Conservation (phyloP, 2,888 invertebrate species). For the Strigamia transsilvanica region DNA sequence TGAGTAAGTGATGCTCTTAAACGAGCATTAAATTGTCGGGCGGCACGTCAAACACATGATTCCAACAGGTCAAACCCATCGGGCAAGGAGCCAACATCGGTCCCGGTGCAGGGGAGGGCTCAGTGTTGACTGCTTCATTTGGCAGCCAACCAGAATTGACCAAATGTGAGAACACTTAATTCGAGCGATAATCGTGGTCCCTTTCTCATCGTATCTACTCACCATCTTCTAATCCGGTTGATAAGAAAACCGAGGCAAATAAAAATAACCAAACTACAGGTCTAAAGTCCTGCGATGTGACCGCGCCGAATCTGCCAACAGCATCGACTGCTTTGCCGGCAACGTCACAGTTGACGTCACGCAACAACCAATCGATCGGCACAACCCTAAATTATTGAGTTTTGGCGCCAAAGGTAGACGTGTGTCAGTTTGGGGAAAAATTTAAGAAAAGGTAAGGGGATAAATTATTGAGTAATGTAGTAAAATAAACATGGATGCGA, state of each 20-base stretch:
- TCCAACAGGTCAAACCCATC: slow-evolving; percentile 33
- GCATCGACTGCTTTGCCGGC: neutral
- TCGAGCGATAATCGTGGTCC: slow-evolving; percentile 4
- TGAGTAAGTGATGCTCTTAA: neutral
- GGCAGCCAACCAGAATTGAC: slow-evolving; percentile 24
- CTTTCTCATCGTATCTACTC: neutral
- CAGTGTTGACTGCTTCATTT: neutral
- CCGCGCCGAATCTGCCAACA: slow-evolving; percentile 13
- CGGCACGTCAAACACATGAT: neutral
- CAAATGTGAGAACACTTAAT: slow-evolving; percentile 31
- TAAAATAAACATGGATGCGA: neutral
- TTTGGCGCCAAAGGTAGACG: slow-evolving; percentile 33
- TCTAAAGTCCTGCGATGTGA: slow-evolving; percentile 43
- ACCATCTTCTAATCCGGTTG: slow-evolving; percentile 29
- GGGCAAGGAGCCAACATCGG: slow-evolving; percentile 35
- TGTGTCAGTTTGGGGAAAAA: neutral
- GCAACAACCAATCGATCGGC: slow-evolving; percentile 28
- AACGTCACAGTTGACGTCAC: slow-evolving; percentile 18
- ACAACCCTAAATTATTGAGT: slow-evolving; percentile 37
- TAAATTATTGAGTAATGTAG: slow-evolving; percentile 6
- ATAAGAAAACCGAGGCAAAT: slow-evolving; percentile 36
- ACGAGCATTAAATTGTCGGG: neutral
- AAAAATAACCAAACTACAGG: slow-evolving; percentile 18
- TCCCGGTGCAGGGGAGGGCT: slow-evolving; percentile 7
- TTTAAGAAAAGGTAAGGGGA: neutral